These are phyloP conservation scores for Pangasius krempfi DNA, from an alignment of 2,797 vertebrate genomes.

Conservation along the genomic window DNA sequence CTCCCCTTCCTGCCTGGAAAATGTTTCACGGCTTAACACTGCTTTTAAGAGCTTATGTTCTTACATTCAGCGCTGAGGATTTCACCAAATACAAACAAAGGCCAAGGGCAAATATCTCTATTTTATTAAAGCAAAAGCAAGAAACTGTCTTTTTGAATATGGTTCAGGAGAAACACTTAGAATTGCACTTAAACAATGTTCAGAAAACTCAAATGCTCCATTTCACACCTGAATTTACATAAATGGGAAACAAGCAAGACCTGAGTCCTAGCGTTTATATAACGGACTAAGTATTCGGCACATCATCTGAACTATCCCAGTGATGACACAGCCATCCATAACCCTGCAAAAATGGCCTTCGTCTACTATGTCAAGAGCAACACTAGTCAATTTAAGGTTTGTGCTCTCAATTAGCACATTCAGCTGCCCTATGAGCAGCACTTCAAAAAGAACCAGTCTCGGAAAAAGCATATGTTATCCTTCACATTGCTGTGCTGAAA, in stretches of 20 bases:
- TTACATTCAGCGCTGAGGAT: conserved; percentile 21
- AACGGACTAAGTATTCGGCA: neutral
- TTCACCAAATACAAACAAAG: conserved; percentile 5
- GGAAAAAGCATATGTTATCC: neutral
- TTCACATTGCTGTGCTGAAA: neutral
- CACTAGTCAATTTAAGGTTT: neutral
- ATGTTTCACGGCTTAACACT: conserved; percentile 29
- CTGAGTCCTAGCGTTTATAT: neutral
- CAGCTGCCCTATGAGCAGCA: neutral
- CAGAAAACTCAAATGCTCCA: neutral
- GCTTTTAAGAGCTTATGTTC: conserved; percentile 38
- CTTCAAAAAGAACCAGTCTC: neutral
- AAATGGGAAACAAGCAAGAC: neutral
- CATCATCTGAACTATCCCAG: neutral
- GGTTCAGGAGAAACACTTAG: conserved; percentile 7
- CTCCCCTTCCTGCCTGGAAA: conserved; percentile 22
- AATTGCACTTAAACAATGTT: neutral
- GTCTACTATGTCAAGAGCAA: neutral
- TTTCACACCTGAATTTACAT: neutral
- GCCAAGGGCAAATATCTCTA: neutral
- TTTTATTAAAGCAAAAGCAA: conserved; percentile 4
- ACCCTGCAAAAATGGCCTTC: neutral
- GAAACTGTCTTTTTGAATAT: neutral
- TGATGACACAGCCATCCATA: neutral
- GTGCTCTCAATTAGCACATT: neutral